Base-by-base conservation (phyloP, 2,797 vertebrate species). In the Acipenser oxyrinchus region DNA sequence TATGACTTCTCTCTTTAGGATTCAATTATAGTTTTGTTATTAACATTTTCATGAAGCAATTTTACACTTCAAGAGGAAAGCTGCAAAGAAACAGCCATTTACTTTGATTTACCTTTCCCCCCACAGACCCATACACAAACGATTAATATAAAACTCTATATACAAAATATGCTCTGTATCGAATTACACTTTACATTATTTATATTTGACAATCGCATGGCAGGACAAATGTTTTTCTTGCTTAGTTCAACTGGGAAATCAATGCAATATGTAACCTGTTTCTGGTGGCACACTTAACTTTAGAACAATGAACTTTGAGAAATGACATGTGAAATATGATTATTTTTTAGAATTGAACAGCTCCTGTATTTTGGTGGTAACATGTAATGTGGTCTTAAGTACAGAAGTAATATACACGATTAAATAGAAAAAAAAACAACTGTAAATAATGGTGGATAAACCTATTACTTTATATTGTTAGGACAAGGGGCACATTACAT, bases 101-200 rank as follows among this genome's bases (percentile, higher is more conserved):
- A 49, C 51, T 60, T 60, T 64, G 51, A 51, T 66, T 57, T 23
- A 66, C 59, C 51, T 71, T 69, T 66, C 72, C 66, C 69, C 55
- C 69, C 55, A 74, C 70, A 71, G 72, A 61, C 59, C 65, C 70
- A 71, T 67, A 71, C 62, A 75, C 71, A 52, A 82, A 87, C 83
- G 67, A 86, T 86, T 85, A 76, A 88, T 87, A 83, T 68, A 81
- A 70, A 63, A 72, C 73, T 68, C 73, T 73, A 72, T 75, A 78
- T 78, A 71, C 75, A 69, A 75, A 72, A 73, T 78, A 60, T 75
- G 69, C 76, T 79, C 79, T 78, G 78, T 81, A 82, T 89, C 80
- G 79, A 78, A 82, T 86, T 82, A 74, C 64, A 68, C 74, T 83
- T 88, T 90, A 71, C 75, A 91, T 88, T 81, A 89, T 91, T 89